Conservation (phyloP, 2,888 invertebrate species). For the Acrobasis repandana region DNA sequence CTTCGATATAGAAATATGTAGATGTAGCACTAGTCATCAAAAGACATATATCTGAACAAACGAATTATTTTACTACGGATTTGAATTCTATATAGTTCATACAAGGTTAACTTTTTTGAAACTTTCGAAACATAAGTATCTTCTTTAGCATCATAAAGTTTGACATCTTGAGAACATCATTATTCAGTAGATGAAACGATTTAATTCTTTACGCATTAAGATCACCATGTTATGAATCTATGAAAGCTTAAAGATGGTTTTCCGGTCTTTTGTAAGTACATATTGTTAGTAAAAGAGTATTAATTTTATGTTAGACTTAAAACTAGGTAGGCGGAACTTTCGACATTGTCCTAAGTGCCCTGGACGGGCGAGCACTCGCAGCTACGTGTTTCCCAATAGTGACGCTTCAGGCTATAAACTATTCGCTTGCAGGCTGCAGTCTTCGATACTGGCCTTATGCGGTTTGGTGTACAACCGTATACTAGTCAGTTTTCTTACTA, state of each 20-base stretch:
- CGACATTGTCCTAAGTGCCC: slow-evolving; percentile 67
- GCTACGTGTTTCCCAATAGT: slow-evolving; percentile 5
- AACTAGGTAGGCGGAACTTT: slow-evolving; percentile 71
- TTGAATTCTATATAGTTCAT: no score
- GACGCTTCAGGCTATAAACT: background rate
- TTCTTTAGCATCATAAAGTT: background rate
- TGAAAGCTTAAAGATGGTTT: no score
- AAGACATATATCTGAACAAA: no score
- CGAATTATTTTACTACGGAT: no score
- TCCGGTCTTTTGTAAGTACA: background rate
- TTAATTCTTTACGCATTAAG: background rate
- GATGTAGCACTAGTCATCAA: no score
- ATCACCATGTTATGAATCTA: no score
- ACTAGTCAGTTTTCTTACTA: background rate
- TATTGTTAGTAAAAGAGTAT: slow-evolving; percentile 17
- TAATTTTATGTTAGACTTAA: slow-evolving; percentile 48
- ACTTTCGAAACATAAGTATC: no score
- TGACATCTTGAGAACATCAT: background rate
- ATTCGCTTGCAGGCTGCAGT: background rate
- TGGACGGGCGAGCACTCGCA: slow-evolving; percentile 33
- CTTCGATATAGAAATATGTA: no score
- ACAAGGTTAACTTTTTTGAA: no score
- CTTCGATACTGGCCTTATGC: background rate
- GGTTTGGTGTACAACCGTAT: no score
- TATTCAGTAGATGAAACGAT: background rate